Base-by-base conservation (phyloP, 2,113 vertebrate genomes). In the Pleuronectes platessa region DNA sequence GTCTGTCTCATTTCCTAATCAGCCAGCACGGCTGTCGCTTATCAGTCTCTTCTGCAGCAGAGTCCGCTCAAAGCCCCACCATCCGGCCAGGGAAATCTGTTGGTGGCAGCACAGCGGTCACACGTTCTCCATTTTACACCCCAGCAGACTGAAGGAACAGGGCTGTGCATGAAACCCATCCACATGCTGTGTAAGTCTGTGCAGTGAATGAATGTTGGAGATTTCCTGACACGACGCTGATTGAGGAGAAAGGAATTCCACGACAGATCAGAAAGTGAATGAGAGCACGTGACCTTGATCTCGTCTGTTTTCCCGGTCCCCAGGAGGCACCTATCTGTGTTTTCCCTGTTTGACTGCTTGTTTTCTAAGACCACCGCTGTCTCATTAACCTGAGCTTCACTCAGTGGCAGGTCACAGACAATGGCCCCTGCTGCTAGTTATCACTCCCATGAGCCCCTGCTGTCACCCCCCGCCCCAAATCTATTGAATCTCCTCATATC, bases 1-100 rank as follows among this genome's bases (percentile, higher is more conserved):
- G 73, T 79, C 74, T 56, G 51, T 83, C 72, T 87, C 85, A 75
- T 85, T 91, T 83, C 76, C 82, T 73, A 83, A 90, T 85, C 82
- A 86, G 80, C 60, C 68, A 21, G 72, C 63, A 53, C 71, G 79
- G 78, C 75, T 81, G 89, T 84, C 21, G 40, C 71, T 87, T 85
- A 83, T 87, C 86, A 84, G 84, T 68, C 24, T 68, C 55, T 40
- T 56, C 53, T 71, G 69, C 47, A 51, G 58, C 40, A 2, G 66
- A 77, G 76, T 68, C 60, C 0, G 40, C 72, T 67, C 17, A 49
- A 74, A 79, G 63, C 74, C 55, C 54, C 69, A 51, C 40, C 72
- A 45, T 51, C 71, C 67, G 21, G 60, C 49, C 58, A 9, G 74
- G 67, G 42, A 21, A 56, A 65, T 49, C 15, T 61, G 67, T 31